These are phyloP conservation scores for Drosophila equinoxialis DNA, from an alignment of 1,140 invertebrate genomes.

Conservation along the genomic window DNA sequence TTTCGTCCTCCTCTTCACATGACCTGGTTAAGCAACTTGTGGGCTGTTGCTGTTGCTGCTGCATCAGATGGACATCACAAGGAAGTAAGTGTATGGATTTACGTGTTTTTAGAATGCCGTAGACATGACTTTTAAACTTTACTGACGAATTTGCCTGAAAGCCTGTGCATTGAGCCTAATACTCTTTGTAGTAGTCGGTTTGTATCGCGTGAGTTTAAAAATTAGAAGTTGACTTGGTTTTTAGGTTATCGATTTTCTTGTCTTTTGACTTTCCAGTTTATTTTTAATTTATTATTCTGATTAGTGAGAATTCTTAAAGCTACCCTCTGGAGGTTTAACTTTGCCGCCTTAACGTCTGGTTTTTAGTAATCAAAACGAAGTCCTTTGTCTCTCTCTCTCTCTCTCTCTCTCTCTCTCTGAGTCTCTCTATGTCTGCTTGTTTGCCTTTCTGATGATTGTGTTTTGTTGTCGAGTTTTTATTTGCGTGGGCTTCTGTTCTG, in stretches of 20 bases:
- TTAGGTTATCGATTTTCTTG: constrained; percentile 42
- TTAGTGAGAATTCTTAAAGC: constrained; percentile 1
- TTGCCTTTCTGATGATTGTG: constrained; percentile 43
- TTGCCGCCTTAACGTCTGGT: background rate
- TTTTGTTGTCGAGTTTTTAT: constrained; percentile 32
- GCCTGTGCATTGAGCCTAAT: background rate
- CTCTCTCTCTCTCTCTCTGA: too few relatives aligned
- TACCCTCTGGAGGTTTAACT: background rate
- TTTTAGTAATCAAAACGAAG: constrained; percentile 37
- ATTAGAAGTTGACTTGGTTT: constrained; percentile 37
- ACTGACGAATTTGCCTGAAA: constrained; percentile 26
- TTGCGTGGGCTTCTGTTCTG: constrained; percentile 27
- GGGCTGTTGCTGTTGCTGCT: background rate
- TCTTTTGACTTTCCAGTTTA: background rate
- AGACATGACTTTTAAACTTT: constrained; percentile 65
- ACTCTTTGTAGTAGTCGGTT: background rate
- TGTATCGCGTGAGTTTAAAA: constrained; percentile 46
- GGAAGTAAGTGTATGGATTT: constrained; percentile 46
- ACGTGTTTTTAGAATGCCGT: constrained; percentile 43
- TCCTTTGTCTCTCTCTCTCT: constrained; percentile 31
- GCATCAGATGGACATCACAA: constrained; percentile 12
- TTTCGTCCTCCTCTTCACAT: background rate
- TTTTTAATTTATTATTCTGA: constrained; percentile 9
- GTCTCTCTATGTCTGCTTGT: constrained; percentile 34
- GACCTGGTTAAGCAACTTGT: constrained; percentile 17